A percentile compares a stretch with the other conserved stretches of the same genome.
Conservation (phyloP, 2,113 vertebrate species). For the Nyctibius bracteatus region DNA sequence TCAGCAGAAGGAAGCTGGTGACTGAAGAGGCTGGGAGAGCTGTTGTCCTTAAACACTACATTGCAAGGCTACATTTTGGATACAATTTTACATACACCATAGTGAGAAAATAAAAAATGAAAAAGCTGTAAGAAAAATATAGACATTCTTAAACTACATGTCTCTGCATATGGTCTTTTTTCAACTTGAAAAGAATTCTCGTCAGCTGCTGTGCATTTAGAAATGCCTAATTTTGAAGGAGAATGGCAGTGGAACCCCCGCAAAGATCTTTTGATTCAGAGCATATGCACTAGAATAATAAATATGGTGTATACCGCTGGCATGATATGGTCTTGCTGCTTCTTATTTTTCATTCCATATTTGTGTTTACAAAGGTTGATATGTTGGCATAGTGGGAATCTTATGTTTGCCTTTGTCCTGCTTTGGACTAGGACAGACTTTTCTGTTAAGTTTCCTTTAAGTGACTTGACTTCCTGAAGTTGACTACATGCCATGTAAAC, state of each 20-base stretch:
- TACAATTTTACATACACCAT: neutral
- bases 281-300: neutral
- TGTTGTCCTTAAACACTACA: neutral
- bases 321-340: neutral
- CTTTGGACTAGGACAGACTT: too few relatives aligned
- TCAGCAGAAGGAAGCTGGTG: neutral
- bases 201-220: neutral
- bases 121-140: neutral
- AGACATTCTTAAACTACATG: neutral
- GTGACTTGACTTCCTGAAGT: too few relatives aligned
- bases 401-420: neutral
- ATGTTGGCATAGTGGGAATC: neutral
- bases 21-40: neutral
- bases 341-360: constrained; percentile 13
- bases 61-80: neutral
- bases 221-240: neutral
- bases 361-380: neutral
- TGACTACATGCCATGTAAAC: too few relatives aligned
- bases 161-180: neutral
- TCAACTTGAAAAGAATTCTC: neutral
- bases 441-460: too few relatives aligned
- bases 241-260: neutral
- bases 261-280: neutral
- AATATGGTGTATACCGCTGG: neutral
- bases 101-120: neutral